These are phyloP conservation scores for Drosophila suzukii DNA, from an alignment of 1,140 invertebrate genomes.

Conservation along the genomic window DNA sequence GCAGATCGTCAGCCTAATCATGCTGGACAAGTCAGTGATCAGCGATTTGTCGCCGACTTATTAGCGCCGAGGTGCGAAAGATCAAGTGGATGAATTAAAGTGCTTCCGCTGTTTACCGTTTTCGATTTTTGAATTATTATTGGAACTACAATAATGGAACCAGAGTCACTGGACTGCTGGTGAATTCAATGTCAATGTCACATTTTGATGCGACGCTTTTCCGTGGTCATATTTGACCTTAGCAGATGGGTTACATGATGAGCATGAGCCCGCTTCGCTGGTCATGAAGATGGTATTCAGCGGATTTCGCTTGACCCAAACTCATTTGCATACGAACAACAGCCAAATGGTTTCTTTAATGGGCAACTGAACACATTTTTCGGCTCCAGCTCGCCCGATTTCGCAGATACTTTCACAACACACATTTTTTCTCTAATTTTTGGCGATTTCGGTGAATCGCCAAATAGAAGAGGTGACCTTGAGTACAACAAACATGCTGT, in stretches of 20 bases:
- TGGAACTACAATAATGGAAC: conserved; percentile 15
- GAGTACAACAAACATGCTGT: conserved; percentile 35
- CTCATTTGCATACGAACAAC: conserved; percentile 66
- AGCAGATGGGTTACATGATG: conserved; percentile 34
- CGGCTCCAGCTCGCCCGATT: conserved; percentile 50
- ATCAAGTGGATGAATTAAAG: conserved; percentile 41
- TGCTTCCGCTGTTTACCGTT: conserved; percentile 51
- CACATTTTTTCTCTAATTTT: conserved; percentile 39
- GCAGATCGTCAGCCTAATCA: conserved; percentile 28
- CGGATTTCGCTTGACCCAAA: conserved; percentile 37
- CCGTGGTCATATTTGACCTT: conserved; percentile 9
- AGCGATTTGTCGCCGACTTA: conserved; percentile 44
- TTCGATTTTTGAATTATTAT: neutral
- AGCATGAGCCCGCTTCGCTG: conserved; percentile 8
- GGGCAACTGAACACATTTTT: conserved; percentile 45
- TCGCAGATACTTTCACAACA: conserved; percentile 72
- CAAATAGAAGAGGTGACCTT: conserved; percentile 47
- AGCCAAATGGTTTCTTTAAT: conserved; percentile 64
- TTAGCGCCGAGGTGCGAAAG: conserved; percentile 65
- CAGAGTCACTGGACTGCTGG: conserved; percentile 39
- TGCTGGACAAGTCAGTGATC: conserved; percentile 36
- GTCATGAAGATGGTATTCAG: conserved; percentile 56
- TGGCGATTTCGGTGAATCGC: conserved; percentile 54
- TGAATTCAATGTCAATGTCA: conserved; percentile 70
- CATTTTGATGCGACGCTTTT: conserved; percentile 9